A percentile compares a stretch with the other conserved stretches of the same genome.
phyloP scores from a whole-genome alignment of 2,797 vertebrate species.

The Trachops cirrhosus region DNA sequence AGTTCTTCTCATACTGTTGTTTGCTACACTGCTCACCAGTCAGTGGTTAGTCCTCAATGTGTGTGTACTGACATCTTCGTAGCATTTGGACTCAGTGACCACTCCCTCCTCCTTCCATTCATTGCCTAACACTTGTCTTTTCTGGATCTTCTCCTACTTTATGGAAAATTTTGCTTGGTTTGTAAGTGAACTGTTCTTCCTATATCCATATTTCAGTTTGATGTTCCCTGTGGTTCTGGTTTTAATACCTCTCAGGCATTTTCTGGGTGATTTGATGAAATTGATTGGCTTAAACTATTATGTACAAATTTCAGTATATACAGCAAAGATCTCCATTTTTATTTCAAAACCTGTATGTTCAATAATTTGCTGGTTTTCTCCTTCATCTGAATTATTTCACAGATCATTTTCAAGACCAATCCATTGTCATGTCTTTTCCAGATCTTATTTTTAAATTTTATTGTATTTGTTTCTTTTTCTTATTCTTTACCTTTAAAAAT shows the following conservation, averaged over 20 bases:
- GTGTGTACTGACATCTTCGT: not conserved
- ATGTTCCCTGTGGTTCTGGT: not conserved
- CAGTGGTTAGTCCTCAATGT: not conserved
- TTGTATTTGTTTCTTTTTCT: not conserved
- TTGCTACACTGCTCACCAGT: not conserved
- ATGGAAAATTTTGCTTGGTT: not conserved
- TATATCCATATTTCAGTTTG: not conserved
- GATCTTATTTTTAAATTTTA: not conserved
- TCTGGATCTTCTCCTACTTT: not conserved
- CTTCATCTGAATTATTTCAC: not conserved
- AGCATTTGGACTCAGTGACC: not conserved
- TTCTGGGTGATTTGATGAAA: not conserved
- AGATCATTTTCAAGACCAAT: not conserved
- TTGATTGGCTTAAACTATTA: not conserved
- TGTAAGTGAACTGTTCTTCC: not conserved
- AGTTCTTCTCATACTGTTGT: not conserved
- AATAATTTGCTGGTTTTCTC: not conserved
- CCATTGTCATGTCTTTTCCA: not conserved
- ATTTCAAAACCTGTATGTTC: not conserved
- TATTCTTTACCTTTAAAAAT: not conserved
- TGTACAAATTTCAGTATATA: not conserved
- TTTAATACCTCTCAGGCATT: not conserved
- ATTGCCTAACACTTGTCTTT: not conserved
- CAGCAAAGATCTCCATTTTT: not conserved
- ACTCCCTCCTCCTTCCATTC: not conserved